These are phyloP conservation scores for Lithophane socia DNA, from an alignment of 2,888 invertebrate genomes.

Conservation along the genomic window DNA sequence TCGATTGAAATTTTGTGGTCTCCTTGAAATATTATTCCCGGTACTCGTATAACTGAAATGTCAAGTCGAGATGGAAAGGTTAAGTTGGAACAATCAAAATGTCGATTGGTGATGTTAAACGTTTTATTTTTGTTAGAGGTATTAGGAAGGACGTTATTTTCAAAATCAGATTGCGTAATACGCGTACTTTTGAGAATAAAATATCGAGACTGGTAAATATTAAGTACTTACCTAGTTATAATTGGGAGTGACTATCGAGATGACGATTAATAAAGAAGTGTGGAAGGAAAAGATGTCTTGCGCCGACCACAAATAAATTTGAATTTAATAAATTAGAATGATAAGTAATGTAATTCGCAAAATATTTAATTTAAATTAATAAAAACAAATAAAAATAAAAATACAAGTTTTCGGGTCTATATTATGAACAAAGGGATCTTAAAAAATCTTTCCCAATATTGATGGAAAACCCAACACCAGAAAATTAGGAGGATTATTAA, in stretches of 20 bases:
- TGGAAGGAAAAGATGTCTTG: too few species aligned
- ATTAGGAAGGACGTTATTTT: not conserved
- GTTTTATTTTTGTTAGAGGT: not conserved
- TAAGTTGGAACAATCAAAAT: slow-evolving; percentile 19
- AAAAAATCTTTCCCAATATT: not conserved
- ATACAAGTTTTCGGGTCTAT: too few species aligned
- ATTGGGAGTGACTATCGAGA: too few species aligned
- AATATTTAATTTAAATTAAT: not conserved
- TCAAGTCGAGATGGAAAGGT: slow-evolving; percentile 28
- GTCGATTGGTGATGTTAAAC: not conserved
- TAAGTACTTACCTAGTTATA: too few species aligned
- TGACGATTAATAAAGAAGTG: too few species aligned
- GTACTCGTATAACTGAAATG: slow-evolving; percentile 28
- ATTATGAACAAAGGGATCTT: not conserved
- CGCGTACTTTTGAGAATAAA: not conserved
- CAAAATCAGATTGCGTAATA: not conserved
- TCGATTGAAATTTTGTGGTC: slow-evolving; percentile 53
- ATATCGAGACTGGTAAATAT: not conserved
- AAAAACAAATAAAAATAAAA: not conserved
- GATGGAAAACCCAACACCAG: not conserved
- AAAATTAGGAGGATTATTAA: slow-evolving; percentile 1
- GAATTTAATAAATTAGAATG: too few species aligned
- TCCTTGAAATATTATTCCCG: slow-evolving; percentile 32
- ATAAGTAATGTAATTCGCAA: too few species aligned
- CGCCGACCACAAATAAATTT: too few species aligned